Base-by-base conservation (phyloP, 1,140 invertebrate genomes). In the Drosophila miranda region DNA sequence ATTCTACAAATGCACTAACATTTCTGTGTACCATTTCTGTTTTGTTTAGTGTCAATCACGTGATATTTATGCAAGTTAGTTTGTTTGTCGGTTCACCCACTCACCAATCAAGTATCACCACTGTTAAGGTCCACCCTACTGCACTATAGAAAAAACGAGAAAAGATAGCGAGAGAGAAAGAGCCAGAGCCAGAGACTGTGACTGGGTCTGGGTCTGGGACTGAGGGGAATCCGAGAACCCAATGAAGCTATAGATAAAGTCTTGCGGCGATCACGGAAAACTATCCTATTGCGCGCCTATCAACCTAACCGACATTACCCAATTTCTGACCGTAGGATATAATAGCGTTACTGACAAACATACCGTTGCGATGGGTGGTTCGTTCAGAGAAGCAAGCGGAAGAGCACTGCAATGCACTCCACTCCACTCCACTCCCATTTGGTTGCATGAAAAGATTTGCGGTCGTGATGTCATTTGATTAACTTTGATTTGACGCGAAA, bases 11-110 rank as follows among this genome's bases (percentile, higher is more conserved):
- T 66, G 62, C 62, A 66, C 62, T 45, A 42, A 38, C 49, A 38
- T 38, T 68, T 46, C 52, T 67, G 26, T 63, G 63, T 67, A 48
- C 48, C 13, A 63, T 61, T 61, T 60, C 41, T 66, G 13, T 61
- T 28, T 66, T 64, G n/a, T 34, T 64, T 49, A 28, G 38, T 28
- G 14, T 45, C 46, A 44, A 45, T 54, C 21, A 66, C 16, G 61
- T 64, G 19, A 34, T 34, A 34, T 42, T 60, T n/a, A 30, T 46
- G 56, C 58, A 61, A 30, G 21, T 14, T 28, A 41, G 9, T 58
- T 58, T 58, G 13, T 19, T 52, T 45, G 28, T 3, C 49, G 41
- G 21, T 41, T 67, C 43, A 67, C 43, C 34, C 50, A 30, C 30
- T 48, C 61, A 68, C 64, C 23, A 66, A 38, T 13, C 23, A 38